Base-by-base conservation (phyloP, 2,113 vertebrate species). In the Dromas ardeola region DNA sequence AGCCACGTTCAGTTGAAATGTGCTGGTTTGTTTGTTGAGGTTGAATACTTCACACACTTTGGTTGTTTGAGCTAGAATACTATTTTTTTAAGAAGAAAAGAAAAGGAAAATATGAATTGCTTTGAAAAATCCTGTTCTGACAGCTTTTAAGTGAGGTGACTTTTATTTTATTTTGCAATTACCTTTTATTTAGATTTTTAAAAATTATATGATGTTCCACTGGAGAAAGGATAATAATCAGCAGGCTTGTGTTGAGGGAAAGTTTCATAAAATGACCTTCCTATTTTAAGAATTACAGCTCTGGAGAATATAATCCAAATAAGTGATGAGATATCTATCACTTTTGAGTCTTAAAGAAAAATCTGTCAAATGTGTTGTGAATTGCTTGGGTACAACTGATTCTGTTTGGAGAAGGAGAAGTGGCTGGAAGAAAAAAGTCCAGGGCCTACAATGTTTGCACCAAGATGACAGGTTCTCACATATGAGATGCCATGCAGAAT, bases 91-190 rank as follows among this genome's bases (percentile, higher is more conserved):
- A 56, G 7, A 65, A 58, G 13, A 25, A 55, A 32, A 27, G 65
- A 15, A 13, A 14, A 58, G 8, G 12, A 87, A 80, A 55, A 50
- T 2, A 23, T 20, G 0, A n/a, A 26, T 43, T 86, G 5, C 8
- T 81, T 63, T 70, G 27, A 67, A 82, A 92, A 82, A 36, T 34
- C 1, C 7, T 49, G 4, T 38, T 81, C 13, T 53, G 19, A 14
- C 13, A 62, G 21, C 34, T 79, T 84, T 87, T 29, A 52, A 72
- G 22, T 36, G 0, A 30, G 12, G 2, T 18, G 5, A 0, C 8
- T 40, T 90, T 53, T 32, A 42, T 45, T 83, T 71, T 80, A 6
- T 30, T 81, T 84, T 81, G 30, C 3, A 62, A 63, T 67, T 77
- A 40, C 8, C 2, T 43, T 77, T 70, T 72, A 38, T 91, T 81